phyloP scores from a whole-genome alignment of 1,140 invertebrate genomes.

The Anagrus nilaparvatae region DNA sequence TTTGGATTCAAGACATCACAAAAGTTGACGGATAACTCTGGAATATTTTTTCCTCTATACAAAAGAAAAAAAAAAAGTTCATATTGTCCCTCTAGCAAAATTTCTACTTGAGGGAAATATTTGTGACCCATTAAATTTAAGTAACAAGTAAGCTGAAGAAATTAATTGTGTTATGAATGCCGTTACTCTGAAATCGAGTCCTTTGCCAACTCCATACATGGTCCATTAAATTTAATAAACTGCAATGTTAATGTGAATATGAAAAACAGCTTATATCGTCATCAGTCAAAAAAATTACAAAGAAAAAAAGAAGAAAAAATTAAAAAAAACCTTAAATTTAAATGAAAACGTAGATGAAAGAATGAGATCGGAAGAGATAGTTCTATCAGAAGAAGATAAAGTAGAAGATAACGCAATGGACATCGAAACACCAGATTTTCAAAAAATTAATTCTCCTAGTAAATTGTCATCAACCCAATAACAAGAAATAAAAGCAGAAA shows the following conservation, averaged over 20 bases:
- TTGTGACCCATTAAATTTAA: constrained; percentile 87
- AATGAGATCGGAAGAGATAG: no score
- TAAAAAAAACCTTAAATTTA: constrained; percentile 36
- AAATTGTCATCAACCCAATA: no score
- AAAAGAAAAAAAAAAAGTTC: constrained; percentile 63
- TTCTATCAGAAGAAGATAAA: no score
- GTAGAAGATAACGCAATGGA: no score
- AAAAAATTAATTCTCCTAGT: no score
- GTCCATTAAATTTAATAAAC: constrained; percentile 78
- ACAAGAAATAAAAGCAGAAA: no score
- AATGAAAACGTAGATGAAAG: no score
- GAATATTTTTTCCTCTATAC: constrained; percentile 42
- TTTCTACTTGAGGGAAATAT: constrained; percentile 93
- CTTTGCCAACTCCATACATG: constrained; percentile 77
- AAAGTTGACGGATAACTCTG: no score
- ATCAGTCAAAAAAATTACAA: constrained; percentile 50
- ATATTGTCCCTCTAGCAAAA: constrained; percentile 74
- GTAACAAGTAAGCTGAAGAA: constrained; percentile 82
- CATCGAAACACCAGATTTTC: no score
- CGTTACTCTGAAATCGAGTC: constrained; percentile 77
- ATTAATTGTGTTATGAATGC: constrained; percentile 77
- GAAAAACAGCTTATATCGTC: constrained; percentile 62
- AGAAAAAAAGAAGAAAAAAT: constrained; percentile 44
- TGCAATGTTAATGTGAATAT: constrained; percentile 71
- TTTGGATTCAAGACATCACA: no score